Evolutionary conservation across 1,140 invertebrate genomes (phyloP).

Genomic region (Reticulitermes speratus): DNA sequence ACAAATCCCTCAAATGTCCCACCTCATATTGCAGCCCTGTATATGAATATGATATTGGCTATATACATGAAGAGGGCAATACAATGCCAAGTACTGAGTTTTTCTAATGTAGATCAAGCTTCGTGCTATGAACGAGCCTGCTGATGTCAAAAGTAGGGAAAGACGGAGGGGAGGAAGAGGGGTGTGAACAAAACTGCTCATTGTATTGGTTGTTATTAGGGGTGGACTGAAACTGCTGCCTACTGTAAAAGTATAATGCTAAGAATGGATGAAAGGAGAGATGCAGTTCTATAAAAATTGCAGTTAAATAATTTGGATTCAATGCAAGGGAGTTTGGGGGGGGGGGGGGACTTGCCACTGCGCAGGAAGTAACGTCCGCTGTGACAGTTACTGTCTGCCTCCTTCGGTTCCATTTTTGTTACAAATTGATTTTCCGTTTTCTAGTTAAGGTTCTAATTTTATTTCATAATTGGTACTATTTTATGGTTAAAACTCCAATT

Average conservation of each 20-base stretch:
- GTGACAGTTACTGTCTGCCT: neutral
- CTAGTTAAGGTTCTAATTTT: too few species aligned
- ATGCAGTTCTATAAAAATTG: slow-evolving; percentile 2
- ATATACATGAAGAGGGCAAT: neutral
- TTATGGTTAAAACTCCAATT: too few species aligned
- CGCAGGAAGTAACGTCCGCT: neutral
- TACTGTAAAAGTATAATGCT: neutral
- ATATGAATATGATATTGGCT: neutral
- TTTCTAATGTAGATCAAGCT: neutral
- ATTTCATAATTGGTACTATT: too few species aligned
- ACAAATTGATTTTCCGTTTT: too few species aligned
- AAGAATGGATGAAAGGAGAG: neutral
- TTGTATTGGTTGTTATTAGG: slow-evolving; percentile 13
- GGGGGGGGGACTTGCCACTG: neutral
- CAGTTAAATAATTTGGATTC: slow-evolving; percentile 10
- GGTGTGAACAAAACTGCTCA: neutral
- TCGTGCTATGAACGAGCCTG: neutral
- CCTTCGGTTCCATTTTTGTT: too few species aligned
- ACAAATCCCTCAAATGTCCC: neutral
- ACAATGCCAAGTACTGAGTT: neutral
- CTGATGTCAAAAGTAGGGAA: neutral
- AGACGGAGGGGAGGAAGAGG: neutral
- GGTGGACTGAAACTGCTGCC: neutral
- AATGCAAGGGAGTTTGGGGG: neutral
- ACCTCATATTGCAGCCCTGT: neutral